These are phyloP conservation scores for Criorhina ranunculi DNA, from an alignment of 2,888 invertebrate species.

Conservation along the genomic window DNA sequence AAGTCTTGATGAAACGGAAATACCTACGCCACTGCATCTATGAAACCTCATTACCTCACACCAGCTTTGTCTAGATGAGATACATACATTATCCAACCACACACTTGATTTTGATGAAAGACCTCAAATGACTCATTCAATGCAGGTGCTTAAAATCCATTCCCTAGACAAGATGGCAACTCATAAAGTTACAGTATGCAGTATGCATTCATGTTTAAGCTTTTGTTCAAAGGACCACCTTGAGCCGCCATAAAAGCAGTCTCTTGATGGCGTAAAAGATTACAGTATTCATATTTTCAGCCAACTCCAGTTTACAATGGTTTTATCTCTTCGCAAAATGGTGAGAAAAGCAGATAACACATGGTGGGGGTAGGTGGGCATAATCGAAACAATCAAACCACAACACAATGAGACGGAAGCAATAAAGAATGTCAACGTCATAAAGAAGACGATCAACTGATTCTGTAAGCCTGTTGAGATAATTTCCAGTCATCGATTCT, in stretches of 20 bases:
- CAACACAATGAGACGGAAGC: constrained; percentile 39
- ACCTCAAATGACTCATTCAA: constrained; percentile 33
- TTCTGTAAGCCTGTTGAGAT: constrained; percentile 60
- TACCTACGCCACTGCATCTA: neutral
- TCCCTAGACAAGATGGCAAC: constrained; percentile 10
- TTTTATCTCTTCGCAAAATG: constrained; percentile 1
- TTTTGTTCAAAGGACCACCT: constrained; percentile 5
- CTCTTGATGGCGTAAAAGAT: constrained; percentile 2
- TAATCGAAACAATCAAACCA: constrained; percentile 7
- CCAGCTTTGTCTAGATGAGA: neutral
- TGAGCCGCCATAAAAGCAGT: neutral
- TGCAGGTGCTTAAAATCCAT: constrained; percentile 30
- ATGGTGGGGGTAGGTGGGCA: too few relatives aligned
- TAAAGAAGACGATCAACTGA: constrained; percentile 48
- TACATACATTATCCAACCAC: neutral
- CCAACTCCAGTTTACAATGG: neutral
- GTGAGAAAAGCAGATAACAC: neutral
- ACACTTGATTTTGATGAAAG: constrained; percentile 17
- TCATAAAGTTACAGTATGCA: neutral
- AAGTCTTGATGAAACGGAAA: neutral
- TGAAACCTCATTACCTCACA: neutral
- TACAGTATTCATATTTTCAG: constrained; percentile 1
- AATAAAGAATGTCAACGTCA: constrained; percentile 48
- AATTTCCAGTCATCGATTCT: constrained; percentile 57
- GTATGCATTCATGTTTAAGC: neutral